Evolutionary conservation across 2,888 invertebrate species (phyloP), one percentile per base, ranked within the genome.

Genomic region (Elegia similella): DNA sequence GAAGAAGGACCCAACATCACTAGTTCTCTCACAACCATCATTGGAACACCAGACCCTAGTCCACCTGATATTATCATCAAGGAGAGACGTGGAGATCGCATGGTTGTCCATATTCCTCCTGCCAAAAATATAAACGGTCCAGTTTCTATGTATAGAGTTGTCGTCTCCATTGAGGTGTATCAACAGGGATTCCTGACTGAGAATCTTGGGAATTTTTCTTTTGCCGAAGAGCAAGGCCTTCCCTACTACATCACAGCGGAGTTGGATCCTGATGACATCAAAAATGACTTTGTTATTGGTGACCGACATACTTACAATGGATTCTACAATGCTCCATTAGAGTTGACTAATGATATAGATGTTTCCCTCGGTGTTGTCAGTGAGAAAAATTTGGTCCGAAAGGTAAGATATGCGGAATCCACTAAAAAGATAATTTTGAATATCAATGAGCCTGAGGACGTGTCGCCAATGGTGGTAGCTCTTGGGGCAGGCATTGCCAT

Each of bases 221-320:
- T 93, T 69, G 95, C 98, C 0, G 86, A 87, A 55, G 92, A 93
- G 44, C 93, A 95, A 61, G 95, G 95, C 0, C 79, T 95, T 5
- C 94, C 95, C 2, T 97, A 96, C 78, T 98, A 98, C 75, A 95
- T 98, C 32, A 93, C 97, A 6, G 98, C 96, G 0, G 96, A 97
- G 80, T 84, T 98, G 60, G 92, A 94, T 56, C 94, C 95, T 17
- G 92, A 94, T 65, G 93, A 94, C 61, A 92, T 94, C 8, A 85
- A 93, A 46, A 91, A 93, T 66, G 92, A 92, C 55, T 98, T 98
- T 81, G 88, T 93, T 0, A 94, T 98, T 47, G 98, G 98, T 6
- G 95, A 98, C 82, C 93, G 93, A 8, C 92, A 89, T 61, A 93
- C 86, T 3, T 96, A 97, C 75, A 95, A 95, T 62, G 94, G 93